Evolutionary conservation across 2,888 invertebrate genomes (phyloP).

Genomic region (Mycogona germanica): DNA sequence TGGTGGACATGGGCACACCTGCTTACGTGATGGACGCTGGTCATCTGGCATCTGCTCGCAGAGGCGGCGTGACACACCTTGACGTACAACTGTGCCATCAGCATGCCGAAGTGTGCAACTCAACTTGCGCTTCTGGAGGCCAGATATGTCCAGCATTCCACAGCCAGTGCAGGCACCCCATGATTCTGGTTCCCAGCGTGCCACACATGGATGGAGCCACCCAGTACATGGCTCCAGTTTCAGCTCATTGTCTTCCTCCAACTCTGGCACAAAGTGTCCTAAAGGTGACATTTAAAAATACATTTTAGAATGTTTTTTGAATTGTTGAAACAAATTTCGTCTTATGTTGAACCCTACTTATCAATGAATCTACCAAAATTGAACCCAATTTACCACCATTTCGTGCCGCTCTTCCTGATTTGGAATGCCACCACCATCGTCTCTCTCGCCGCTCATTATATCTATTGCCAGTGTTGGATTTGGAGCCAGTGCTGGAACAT

Average conservation of each 20-base stretch:
- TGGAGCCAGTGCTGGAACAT: not conserved
- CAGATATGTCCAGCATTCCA: not conserved
- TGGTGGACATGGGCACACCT: slow-evolving; percentile 5
- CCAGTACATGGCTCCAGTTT: not conserved
- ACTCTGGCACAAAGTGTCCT: not conserved
- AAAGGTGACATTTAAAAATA: not conserved
- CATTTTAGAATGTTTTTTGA: not conserved
- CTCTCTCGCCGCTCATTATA: not conserved
- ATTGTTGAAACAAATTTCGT: not conserved
- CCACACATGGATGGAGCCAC: not conserved
- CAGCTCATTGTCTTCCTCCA: not conserved
- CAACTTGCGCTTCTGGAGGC: slow-evolving; percentile 6
- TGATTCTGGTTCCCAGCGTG: not conserved
- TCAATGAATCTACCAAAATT: not conserved
- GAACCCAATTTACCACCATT: not conserved
- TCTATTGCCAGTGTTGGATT: not conserved
- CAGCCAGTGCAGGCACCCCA: slow-evolving; percentile 7
- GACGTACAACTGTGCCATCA: not conserved
- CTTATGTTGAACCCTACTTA: not conserved
- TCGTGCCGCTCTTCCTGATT: too few species aligned
- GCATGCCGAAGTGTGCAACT: not conserved
- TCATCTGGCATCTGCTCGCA: slow-evolving; percentile 4
- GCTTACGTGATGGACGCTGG: slow-evolving; percentile 4
- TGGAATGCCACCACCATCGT: too few species aligned
- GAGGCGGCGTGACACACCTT: not conserved